Evolutionary conservation across 1,140 invertebrate species (phyloP).

Genomic region (Drosophila nigrodunni): DNA sequence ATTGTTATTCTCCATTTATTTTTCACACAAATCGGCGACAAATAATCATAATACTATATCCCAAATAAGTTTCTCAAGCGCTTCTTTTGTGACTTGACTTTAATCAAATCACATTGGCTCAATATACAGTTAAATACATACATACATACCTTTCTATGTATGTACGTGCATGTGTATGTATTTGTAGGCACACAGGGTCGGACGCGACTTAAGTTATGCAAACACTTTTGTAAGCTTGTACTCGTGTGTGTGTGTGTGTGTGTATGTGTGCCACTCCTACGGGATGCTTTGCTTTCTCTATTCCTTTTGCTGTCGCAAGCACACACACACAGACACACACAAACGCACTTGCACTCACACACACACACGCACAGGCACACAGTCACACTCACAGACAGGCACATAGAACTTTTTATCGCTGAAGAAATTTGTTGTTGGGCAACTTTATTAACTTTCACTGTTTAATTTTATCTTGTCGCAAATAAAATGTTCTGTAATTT

Average conservation of each 20-base stretch:
- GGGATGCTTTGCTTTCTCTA: conserved; percentile 79
- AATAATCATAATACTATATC: not conserved
- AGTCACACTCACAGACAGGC: conserved; percentile 35
- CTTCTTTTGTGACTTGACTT: conserved; percentile 32
- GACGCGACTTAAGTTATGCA: conserved; percentile 71
- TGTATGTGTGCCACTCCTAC: conserved; percentile 69
- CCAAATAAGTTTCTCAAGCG: conserved; percentile 10
- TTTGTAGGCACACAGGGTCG: conserved; percentile 12
- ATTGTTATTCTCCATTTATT: conserved; percentile 13
- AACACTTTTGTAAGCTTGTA: conserved; percentile 57
- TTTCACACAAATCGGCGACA: conserved; percentile 4
- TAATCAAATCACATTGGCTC: conserved; percentile 63
- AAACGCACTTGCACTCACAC: conserved; percentile 12
- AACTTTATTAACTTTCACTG: conserved; percentile 31
- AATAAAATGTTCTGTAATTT: conserved; percentile 21
- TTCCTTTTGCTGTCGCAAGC: conserved; percentile 62
- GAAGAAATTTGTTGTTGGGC: conserved; percentile 15
- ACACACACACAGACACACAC: conserved; percentile 37
- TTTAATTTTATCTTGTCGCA: conserved; percentile 21
- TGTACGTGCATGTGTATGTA: conserved; percentile 3
- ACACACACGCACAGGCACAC: not conserved
- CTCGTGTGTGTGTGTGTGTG: too few relatives aligned
- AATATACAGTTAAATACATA: not conserved
- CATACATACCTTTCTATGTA: conserved; percentile 3
- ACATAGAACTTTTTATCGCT: conserved; percentile 57